phyloP scores from a whole-genome alignment of 2,113 vertebrate species.

The Nanger granti region DNA sequence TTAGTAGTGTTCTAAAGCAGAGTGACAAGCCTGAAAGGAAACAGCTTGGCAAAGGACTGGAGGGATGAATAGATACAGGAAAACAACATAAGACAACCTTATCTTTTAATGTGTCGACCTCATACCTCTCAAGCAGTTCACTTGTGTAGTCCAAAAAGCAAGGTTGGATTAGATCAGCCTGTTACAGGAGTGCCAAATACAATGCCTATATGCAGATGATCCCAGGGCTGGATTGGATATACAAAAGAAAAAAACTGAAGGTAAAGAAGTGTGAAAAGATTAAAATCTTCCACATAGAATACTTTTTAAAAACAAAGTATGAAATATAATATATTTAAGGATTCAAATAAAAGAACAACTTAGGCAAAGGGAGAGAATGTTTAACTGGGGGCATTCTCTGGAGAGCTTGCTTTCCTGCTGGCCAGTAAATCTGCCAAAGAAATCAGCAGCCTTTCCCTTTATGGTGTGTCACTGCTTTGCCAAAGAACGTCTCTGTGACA shows the following conservation, averaged over 20 bases:
- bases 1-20: not conserved
- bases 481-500: slow-evolving; percentile 72
- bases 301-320: not conserved
- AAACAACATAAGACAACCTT: not conserved
- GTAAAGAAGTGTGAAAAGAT: slow-evolving; percentile 33
- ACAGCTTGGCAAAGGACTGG: not conserved
- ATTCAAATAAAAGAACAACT: slow-evolving; percentile 44
- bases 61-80: not conserved
- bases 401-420: slow-evolving; percentile 53
- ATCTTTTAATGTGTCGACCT: slow-evolving; percentile 25
- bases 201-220: accelerated
- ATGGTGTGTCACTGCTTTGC: slow-evolving; percentile 62
- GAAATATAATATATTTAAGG: slow-evolving; percentile 6
- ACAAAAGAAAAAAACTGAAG: not conserved
- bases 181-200: not conserved
- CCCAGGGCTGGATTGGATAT: not conserved
- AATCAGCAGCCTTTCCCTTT: slow-evolving; percentile 74
- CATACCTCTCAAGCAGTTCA: not conserved
- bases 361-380: not conserved
- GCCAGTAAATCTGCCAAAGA: slow-evolving; percentile 72
- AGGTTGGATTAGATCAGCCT: slow-evolving; percentile 1
- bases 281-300: slow-evolving; percentile 15
- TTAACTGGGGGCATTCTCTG: slow-evolving; percentile 35
- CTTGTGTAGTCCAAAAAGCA: not conserved
- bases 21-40: not conserved